These are phyloP conservation scores for Scotopteryx bipunctaria DNA, from an alignment of 2,888 invertebrate species.

Conservation along the genomic window DNA sequence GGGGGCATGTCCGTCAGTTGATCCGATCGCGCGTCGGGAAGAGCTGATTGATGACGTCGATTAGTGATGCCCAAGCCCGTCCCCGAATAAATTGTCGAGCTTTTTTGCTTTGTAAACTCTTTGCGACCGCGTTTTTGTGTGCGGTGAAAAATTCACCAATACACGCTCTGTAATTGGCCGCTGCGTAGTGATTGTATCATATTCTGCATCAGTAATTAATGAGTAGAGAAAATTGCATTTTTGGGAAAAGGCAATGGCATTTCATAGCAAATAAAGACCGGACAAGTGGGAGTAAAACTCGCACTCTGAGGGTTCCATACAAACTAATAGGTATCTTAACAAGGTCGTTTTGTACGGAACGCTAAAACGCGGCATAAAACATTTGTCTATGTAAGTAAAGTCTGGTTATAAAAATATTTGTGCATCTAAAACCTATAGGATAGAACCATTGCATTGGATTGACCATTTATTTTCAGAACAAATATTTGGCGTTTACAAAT, in stretches of 20 bases:
- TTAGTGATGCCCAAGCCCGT: constrained; percentile 79
- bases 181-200: constrained; percentile 12
- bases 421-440: constrained; percentile 7
- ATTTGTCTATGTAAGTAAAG: not conserved
- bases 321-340: no score
- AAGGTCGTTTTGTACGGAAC: no score
- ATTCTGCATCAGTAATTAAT: constrained; percentile 18
- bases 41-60: constrained; percentile 82
- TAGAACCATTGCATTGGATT: constrained; percentile 17
- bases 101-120: constrained; percentile 73
- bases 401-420: constrained; percentile 1
- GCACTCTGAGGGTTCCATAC: no score
- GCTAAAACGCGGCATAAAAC: no score
- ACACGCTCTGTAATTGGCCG: constrained; percentile 37
- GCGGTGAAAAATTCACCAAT: constrained; percentile 42
- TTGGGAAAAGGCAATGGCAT: not conserved
- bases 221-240: constrained; percentile 11
- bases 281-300: no score
- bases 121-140: constrained; percentile 57
- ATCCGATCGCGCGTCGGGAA: constrained; percentile 69
- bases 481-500: constrained; percentile 23
- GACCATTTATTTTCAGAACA: constrained; percentile 20
- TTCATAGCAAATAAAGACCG: not conserved
- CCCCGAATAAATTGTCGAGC: constrained; percentile 79
- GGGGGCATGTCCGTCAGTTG: constrained; percentile 69